Evolutionary conservation across 2,888 invertebrate genomes (phyloP).

Genomic region (Ophioninae sp.): DNA sequence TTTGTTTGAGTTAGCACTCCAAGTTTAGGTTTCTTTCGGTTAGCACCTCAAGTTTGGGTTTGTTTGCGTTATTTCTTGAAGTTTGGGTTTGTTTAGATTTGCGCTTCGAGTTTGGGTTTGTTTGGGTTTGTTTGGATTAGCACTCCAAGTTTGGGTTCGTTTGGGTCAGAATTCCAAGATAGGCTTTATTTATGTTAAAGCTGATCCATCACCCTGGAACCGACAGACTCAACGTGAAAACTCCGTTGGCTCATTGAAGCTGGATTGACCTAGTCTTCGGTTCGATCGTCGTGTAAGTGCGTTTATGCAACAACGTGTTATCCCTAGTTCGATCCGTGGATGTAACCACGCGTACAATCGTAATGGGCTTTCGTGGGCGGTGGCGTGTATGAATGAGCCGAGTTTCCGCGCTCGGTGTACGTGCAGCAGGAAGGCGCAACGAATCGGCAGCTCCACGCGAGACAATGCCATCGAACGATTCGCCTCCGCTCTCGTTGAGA

Average conservation of each 20-base stretch:
- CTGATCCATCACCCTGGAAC: not conserved
- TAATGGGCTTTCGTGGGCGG: not conserved
- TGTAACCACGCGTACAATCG: constrained; percentile 5
- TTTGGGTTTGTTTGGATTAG: too few species aligned
- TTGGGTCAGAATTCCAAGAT: not conserved
- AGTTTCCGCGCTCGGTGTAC: constrained; percentile 26
- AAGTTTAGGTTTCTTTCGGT: too few species aligned
- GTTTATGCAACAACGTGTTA: constrained; percentile 13
- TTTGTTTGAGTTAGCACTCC: too few species aligned
- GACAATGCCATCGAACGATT: not conserved
- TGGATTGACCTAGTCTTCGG: not conserved
- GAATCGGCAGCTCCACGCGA: constrained; percentile 11
- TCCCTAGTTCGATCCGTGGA: not conserved
- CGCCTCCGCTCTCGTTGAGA: too few species aligned
- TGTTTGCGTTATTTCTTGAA: too few species aligned
- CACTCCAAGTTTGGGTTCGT: not conserved
- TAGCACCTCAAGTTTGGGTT: too few species aligned
- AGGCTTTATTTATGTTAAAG: not conserved
- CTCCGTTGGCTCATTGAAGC: not conserved
- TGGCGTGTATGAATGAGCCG: constrained; percentile 41
- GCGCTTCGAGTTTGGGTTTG: too few species aligned
- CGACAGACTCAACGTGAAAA: not conserved
- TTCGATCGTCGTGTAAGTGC: not conserved
- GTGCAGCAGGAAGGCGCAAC: constrained; percentile 21
- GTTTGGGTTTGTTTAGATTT: too few species aligned